Base-by-base conservation (phyloP, 2,888 invertebrate genomes). In the Ischnura elegans region DNA sequence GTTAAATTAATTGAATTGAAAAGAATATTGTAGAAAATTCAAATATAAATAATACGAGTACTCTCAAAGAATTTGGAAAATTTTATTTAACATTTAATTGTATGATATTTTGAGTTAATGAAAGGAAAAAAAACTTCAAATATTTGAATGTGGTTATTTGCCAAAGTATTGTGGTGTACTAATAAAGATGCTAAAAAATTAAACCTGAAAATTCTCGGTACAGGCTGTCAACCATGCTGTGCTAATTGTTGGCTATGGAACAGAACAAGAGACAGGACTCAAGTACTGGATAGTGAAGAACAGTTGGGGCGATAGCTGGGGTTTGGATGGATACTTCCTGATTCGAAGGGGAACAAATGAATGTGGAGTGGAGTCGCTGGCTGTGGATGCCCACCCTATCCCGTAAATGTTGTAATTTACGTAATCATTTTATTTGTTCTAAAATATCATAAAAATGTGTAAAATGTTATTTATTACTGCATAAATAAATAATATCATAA, bases 211-310 rank as follows among this genome's bases (percentile, higher is more conserved):
- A n/a, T n/a, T 96, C 95, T 94, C 36, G 2, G 1, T 36, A 76
- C 95, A 96, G 95, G 94, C 95, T 87, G 94, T 94, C 43, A 96
- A 96, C 95, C 96, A 96, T 94, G 96, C 96, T 25, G 96, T 96
- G 3, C 95, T 96, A 45, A 94, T 96, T 45, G 96, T 96, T 25
- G 96, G 96, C 5, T 96, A 96, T 94, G 96, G 96, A 0, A 95
- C 94, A 0, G 96, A 96, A 47, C 93, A 95, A 45, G 94, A 66
- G 21, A 95, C 95, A 8, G 95, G 95, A 16, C 55, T 66, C n/a
- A 90, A 90, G 61, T 94, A 94, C 94, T 94, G 94, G 94, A 94
- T 94, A 76, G 94, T 94, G 46, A 94, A 94, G 93, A 94, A 94
- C 94, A 94, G 94, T 46, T 94, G 94, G 94, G 94, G 94, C 66